Evolutionary conservation across 2,888 invertebrate genomes (phyloP).

Genomic region (Myopa tessellatipennis): DNA sequence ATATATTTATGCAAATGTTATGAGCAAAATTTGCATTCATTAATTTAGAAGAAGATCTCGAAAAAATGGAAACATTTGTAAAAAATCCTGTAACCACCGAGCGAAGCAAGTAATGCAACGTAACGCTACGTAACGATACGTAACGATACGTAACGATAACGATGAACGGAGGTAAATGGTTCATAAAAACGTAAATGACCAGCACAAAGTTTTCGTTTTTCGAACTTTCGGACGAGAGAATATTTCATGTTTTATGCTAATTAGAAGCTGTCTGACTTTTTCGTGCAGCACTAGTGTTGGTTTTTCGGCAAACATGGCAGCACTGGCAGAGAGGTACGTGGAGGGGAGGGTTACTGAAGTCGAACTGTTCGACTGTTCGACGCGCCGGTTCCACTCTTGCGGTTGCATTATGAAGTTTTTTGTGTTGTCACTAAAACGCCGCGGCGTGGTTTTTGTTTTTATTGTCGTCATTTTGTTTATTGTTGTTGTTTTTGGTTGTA

Average conservation of each 20-base stretch:
- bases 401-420: no score
- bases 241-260: constrained; percentile 38
- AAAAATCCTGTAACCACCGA: constrained; percentile 5
- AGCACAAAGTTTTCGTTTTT: constrained; percentile 28
- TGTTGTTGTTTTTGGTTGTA: not conserved
- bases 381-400: no score
- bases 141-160: not conserved
- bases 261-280: constrained; percentile 34
- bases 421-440: no score
- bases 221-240: constrained; percentile 10
- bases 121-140: not conserved
- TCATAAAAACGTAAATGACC: constrained; percentile 23
- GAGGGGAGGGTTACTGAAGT: not conserved
- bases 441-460: not conserved
- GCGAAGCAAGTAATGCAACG: not conserved
- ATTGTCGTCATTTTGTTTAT: not conserved
- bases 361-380: not conserved
- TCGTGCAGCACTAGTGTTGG: not conserved
- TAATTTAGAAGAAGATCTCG: not conserved
- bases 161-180: not conserved
- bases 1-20: constrained; percentile 21
- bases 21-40: constrained; percentile 18
- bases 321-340: not conserved
- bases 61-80: not conserved
- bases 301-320: not conserved